Conservation (phyloP, 2,797 vertebrate species). For the Acridotheres tristis region DNA sequence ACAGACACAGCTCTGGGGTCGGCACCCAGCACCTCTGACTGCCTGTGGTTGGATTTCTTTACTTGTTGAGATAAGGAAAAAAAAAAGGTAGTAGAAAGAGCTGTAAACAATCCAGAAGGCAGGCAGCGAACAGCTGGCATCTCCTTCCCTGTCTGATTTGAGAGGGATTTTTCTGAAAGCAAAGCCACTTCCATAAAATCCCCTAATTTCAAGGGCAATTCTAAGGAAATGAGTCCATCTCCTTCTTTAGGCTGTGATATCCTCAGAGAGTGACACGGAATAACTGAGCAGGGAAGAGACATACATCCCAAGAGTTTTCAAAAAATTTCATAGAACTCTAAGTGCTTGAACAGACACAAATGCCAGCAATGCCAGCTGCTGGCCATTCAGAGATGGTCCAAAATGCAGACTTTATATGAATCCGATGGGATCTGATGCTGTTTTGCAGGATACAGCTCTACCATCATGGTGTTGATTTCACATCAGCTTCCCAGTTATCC, state of each 20-base stretch:
- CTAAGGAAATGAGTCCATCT: neutral
- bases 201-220: neutral
- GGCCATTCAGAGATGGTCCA: neutral
- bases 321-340: neutral
- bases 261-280: neutral
- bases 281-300: neutral
- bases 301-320: neutral
- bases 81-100: neutral
- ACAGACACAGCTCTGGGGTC: neutral
- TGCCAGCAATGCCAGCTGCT: neutral
- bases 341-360: neutral
- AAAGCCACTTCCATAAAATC: neutral
- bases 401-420: neutral
- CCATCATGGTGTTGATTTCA: neutral
- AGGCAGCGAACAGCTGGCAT: neutral
- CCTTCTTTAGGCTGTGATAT: neutral
- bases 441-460: neutral
- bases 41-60: rapidly evolving
- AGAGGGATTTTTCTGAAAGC: neutral
- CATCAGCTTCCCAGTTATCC: neutral
- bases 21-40: rapidly evolving
- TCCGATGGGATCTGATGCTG: neutral
- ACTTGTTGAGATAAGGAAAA: neutral
- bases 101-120: neutral
- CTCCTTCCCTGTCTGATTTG: neutral